Conservation (phyloP, 2,888 invertebrate species). For the Pandemis cinnamomeana region DNA sequence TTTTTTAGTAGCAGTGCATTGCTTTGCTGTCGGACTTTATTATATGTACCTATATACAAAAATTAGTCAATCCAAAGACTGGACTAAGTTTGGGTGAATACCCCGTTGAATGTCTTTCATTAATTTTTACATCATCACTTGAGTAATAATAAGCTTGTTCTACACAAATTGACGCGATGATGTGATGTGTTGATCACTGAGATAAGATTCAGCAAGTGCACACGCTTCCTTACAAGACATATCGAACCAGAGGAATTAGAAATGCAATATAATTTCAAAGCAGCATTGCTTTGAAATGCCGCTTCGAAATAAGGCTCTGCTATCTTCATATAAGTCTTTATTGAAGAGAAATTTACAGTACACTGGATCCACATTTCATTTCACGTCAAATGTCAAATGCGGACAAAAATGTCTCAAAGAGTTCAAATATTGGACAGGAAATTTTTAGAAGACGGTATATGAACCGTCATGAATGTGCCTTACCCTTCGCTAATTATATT, state of each 20-base stretch:
- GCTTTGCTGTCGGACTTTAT: no score
- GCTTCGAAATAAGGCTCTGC: background rate
- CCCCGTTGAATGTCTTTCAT: no score
- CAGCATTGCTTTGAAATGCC: background rate
- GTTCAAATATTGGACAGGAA: slow-evolving; percentile 17
- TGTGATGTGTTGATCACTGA: no score
- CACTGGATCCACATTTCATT: slow-evolving; percentile 34
- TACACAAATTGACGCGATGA: no score
- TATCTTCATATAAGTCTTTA: slow-evolving; percentile 15
- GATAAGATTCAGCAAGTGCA: background rate
- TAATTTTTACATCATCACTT: no score
- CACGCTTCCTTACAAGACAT: background rate
- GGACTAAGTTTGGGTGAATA: no score
- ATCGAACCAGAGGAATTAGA: background rate
- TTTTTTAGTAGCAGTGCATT: no score
- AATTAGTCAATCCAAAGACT: no score
- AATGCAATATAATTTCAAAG: slow-evolving; percentile 11
- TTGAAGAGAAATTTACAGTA: slow-evolving; percentile 38
- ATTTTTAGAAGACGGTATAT: slow-evolving; percentile 4
- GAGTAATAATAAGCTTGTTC: no score
- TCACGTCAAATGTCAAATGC: slow-evolving; percentile 32
- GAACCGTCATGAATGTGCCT: slow-evolving; percentile 1
- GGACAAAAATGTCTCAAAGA: slow-evolving; percentile 27
- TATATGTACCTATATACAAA: no score
- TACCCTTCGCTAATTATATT: background rate